Evolutionary conservation across 2,113 vertebrate genomes (phyloP), one percentile per base, ranked within the genome.

Genomic region (Vidua macroura): DNA sequence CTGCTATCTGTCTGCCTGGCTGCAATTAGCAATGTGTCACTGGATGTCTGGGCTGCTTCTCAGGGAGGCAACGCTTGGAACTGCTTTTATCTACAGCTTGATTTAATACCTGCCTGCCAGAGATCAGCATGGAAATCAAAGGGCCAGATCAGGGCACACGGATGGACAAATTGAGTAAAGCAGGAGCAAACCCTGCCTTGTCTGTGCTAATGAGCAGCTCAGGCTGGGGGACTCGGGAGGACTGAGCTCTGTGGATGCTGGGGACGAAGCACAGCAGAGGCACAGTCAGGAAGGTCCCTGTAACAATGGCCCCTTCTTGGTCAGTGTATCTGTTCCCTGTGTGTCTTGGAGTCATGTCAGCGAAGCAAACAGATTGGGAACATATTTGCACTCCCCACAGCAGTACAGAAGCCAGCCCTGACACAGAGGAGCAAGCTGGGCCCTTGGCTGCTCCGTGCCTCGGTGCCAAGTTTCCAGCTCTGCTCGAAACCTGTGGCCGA

Each of bases 241-340:
- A 46, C 0, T 1, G 4, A 49, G 66, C 3, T 13, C 56, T 33
- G 19, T 21, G 73, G 60, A 17, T 41, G 16, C 60, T n/a, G 64
- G 6, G 55, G n/a, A 18, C 3, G 80, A 20, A 82, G 33, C 28
- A 30, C 69, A 88, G 90, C 88, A 28, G 35, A 83, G 82, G 79
- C 58, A 15, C 72, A 80, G 83, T 27, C 73, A n/a, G 39, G 63
- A 79, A 67, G 59, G 67, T 90, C 89, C 73, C 89, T 83, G 70
- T 70, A 95, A 96, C 94, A 97, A 95, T 91, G 92, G 96, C 87
- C 94, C 91, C 93, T 95, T 96, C 95, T 96, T 68, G 93, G 82
- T 80, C 92, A 91, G 76, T 15, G 19, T 66, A 1, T 90, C 91
- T 91, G 95, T 17, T 91, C 62, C 55, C 87, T 91, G 91, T 35